Evolutionary conservation across 2,797 vertebrate species (phyloP), one percentile per base, ranked within the genome.

Genomic region (Siniperca undulata): DNA sequence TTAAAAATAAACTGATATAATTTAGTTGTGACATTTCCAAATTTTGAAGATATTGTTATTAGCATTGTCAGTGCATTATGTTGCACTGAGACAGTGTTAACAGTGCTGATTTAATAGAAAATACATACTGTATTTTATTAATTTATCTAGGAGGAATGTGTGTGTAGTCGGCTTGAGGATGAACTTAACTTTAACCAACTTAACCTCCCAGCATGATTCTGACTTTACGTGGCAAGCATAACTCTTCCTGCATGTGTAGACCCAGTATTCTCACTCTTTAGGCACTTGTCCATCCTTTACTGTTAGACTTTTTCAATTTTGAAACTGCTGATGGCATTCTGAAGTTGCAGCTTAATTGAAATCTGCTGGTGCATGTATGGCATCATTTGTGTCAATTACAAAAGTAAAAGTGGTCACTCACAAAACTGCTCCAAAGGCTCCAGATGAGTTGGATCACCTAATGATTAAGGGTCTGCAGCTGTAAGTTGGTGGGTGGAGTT

Each of bases 401-500:
- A 77, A 70, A 73, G 50, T 10, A 48, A 8, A 61, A 42, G 34
- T 19, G 30, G 74, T 56, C 9, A 7, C 42, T 84, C 20, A 9
- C 42, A 36, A 67, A 77, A 52, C 4, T 27, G 5, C 24, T n/a
- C 60, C 0, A 13, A 40, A 64, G 40, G 48, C 69, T 70, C n/a
- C 67, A 70, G 69, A 65, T 65, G 56, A 84, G 65, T 72, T 36
- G 42, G 42, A 87, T 80, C 19, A 30, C 2, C 27, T 55, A 2
- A 62, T 50, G 78, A 68, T 71, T 36, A 55, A 83, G 59, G 5
- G 65, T 5, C 53, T 55, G 74, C 87, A 89, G 83, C 87, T 86
- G 82, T 77, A 69, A 27, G 12, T 7, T 34, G 42, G 72, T 70
- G 75, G 81, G 69, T n/a, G 78, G 76, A 68, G 5, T 71, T 20